Evolutionary conservation across 2,797 vertebrate genomes (phyloP), one percentile per base, ranked within the genome.

Genomic region (Jordanella pulchra): DNA sequence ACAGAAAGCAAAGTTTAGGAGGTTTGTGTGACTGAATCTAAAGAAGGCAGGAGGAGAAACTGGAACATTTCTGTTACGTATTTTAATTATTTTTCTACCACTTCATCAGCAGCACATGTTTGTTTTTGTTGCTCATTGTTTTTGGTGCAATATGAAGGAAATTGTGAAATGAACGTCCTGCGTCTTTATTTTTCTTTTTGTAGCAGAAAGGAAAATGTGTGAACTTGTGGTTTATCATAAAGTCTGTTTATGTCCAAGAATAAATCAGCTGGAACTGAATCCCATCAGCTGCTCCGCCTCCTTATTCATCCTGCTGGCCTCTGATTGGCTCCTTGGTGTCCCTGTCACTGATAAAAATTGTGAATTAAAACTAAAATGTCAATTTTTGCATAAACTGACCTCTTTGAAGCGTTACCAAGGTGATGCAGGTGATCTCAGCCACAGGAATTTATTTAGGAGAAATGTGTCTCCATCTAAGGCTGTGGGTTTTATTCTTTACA

Each of bases 241-340:
- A 94, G 95, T 96, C 95, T 97, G 96, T 96, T 93, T 95, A 94
- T 96, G 94, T 95, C 94, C 89, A 93, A 94, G 95, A 93, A 97
- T 96, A 97, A 97, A 97, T 96, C 96, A 96, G 97, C 97, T 96
- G 96, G 96, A 96, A 96, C 96, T 96, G 96, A 96, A 94, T 89
- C 92, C 89, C 71, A 25, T 58, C 58, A 17, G 10, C 12, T 61
- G 39, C 4, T 63, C 55, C 56, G 67, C 56, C n/a, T 78, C 56
- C 1, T 80, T 73, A 53, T 79, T 81, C 63, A 48, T 83, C 48
- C 56, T 54, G 13, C 51, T 65, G 67, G 73, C 21, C 55, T 30
- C 4, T 77, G 60, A 64, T 75, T 70, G 67, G 73, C 73, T 65
- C 23, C 35, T 2, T 11, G 14, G 15, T 17, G 15, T 48, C 17